These are phyloP conservation scores for Phrynocephalus versicolor DNA, from an alignment of 2,113 vertebrate species.

Conservation along the genomic window DNA sequence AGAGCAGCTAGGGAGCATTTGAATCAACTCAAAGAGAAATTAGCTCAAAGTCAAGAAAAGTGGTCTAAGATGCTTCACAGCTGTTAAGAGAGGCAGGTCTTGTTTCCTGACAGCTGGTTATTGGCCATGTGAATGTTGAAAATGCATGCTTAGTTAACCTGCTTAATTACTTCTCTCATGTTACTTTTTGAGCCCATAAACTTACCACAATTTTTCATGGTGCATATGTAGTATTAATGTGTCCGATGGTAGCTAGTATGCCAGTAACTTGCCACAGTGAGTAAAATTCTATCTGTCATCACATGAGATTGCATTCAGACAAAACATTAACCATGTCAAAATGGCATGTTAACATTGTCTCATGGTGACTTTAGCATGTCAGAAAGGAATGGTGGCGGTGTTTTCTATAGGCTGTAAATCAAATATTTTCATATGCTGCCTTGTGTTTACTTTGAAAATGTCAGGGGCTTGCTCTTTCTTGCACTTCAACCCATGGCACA, in stretches of 20 bases:
- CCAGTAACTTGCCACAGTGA: neutral
- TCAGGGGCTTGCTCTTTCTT: neutral
- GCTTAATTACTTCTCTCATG: neutral
- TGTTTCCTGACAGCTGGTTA: neutral
- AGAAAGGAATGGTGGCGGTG: neutral
- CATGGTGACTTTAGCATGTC: neutral
- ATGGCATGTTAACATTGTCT: neutral
- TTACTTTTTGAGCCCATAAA: neutral
- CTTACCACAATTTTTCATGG: neutral
- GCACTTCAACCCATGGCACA: conserved; percentile 3
- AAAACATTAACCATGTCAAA: neutral
- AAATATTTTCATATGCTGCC: conserved; percentile 28
- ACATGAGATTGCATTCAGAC: neutral
- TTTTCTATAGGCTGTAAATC: conserved; percentile 32
- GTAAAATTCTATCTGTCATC: neutral
- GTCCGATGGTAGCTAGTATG: neutral
- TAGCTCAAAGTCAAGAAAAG: neutral
- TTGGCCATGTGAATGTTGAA: neutral
- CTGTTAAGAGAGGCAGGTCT: neutral
- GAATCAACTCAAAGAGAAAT: neutral
- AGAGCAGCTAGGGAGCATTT: neutral
- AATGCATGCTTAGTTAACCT: neutral
- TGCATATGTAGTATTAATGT: neutral
- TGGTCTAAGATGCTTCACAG: neutral
- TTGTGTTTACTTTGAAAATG: conserved; percentile 33